Conservation (phyloP, 2,888 invertebrate genomes). For the Scrobipalpa costella region DNA sequence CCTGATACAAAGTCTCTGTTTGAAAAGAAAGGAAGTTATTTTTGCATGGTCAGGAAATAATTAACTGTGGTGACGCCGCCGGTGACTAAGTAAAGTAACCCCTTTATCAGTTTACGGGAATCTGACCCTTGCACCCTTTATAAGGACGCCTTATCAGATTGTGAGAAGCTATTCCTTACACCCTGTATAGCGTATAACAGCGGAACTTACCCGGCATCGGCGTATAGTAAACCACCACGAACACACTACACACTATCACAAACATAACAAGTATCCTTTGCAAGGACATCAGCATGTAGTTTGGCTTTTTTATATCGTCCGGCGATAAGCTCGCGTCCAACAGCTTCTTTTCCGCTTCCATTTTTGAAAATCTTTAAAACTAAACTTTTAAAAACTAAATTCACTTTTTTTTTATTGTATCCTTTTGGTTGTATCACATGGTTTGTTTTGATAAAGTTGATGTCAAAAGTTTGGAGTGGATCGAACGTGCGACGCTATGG, state of each 20-base stretch:
- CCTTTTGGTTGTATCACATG: conserved; percentile 15
- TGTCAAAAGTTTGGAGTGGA: conserved; percentile 12
- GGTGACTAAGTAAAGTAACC: too few relatives aligned
- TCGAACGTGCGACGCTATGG: conserved; percentile 32
- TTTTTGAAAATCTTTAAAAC: conserved; percentile 37
- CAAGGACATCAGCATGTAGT: conserved; percentile 81
- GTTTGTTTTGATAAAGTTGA: conserved; percentile 8
- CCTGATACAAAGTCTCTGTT: too few relatives aligned
- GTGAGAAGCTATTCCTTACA: too few relatives aligned
- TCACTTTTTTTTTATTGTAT: not conserved
- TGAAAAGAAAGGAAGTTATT: too few relatives aligned
- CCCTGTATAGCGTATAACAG: not conserved
- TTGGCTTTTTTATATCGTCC: conserved; percentile 63
- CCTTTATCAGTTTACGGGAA: too few relatives aligned
- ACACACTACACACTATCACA: conserved; percentile 84
- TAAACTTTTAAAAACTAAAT: not conserved
- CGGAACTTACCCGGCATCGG: conserved; percentile 84
- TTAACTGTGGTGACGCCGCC: too few relatives aligned
- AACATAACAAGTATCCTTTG: conserved; percentile 84
- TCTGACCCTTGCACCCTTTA: too few relatives aligned
- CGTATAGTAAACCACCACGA: conserved; percentile 86
- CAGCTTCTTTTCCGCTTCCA: conserved; percentile 63
- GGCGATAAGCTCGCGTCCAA: conserved; percentile 40
- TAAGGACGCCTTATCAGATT: too few relatives aligned
- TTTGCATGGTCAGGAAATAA: too few relatives aligned